Conservation (phyloP, 1,140 invertebrate species). For the Papilio polytes region DNA sequence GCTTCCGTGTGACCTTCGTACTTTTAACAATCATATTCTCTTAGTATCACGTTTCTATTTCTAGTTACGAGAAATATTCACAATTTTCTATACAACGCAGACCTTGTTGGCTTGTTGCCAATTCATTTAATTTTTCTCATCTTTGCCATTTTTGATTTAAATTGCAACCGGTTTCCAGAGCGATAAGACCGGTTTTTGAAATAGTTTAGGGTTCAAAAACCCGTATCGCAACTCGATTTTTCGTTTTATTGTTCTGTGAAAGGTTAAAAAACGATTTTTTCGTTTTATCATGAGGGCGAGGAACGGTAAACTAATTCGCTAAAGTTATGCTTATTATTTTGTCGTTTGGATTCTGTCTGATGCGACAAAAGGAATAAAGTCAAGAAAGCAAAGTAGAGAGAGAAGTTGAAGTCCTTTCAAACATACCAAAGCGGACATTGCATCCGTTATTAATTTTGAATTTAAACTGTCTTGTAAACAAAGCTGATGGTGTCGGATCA, state of each 20-base stretch:
- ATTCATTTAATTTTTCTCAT: background rate
- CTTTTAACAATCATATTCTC: background rate
- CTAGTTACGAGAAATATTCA: background rate
- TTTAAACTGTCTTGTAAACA: no score
- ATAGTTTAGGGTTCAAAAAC: conserved; percentile 9
- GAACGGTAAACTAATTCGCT: no score
- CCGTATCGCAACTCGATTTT: background rate
- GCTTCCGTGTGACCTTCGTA: conserved; percentile 13
- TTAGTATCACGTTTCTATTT: conserved; percentile 19
- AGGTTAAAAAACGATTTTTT: background rate
- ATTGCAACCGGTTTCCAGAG: background rate
- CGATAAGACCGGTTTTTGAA: background rate
- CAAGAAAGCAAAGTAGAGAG: no score
- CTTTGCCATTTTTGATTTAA: background rate
- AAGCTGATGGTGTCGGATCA: no score
- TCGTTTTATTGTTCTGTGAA: background rate
- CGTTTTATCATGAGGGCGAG: no score
- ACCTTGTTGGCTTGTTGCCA: background rate
- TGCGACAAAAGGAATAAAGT: no score
- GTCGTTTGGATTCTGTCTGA: no score
- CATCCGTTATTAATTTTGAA: no score
- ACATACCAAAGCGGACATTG: no score
- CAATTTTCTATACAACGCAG: background rate
- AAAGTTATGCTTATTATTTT: no score
- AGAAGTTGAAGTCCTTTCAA: no score